phyloP scores from a whole-genome alignment of 2,113 vertebrate genomes.

The Etia nguti region DNA sequence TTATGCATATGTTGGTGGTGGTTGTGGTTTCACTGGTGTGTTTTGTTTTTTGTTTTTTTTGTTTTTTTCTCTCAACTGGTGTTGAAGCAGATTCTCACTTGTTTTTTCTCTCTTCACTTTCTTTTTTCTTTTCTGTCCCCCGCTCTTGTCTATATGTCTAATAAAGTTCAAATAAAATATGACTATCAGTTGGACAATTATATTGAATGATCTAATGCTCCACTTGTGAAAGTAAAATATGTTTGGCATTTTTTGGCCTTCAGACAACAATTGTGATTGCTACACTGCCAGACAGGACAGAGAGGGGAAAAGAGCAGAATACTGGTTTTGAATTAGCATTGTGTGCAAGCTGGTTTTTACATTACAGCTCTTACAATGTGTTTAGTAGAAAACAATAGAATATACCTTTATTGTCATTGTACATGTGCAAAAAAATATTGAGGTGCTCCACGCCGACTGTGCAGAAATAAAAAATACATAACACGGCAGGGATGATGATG shows the following conservation, averaged over 20 bases:
- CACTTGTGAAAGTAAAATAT: neutral
- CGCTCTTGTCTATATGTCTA: neutral
- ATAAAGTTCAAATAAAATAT: neutral
- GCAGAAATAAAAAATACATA: neutral
- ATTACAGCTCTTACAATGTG: neutral
- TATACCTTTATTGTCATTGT: neutral
- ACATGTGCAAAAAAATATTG: neutral
- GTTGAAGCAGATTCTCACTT: no score
- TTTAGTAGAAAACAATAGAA: neutral
- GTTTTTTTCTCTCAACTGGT: neutral
- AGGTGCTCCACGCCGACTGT: fast-evolving
- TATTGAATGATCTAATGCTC: neutral
- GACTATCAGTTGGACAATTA: neutral
- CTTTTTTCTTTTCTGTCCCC: neutral
- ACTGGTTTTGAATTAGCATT: neutral
- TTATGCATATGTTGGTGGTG: neutral
- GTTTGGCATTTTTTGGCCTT: neutral
- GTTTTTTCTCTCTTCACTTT: neutral
- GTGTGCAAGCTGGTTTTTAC: no score
- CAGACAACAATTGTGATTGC: neutral
- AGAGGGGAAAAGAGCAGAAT: neutral
- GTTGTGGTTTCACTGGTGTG: neutral
- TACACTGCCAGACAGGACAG: neutral
- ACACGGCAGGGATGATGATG: neutral
- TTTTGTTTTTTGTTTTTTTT: no score